Base-by-base conservation (phyloP, 2,888 invertebrate genomes). In the Idaea aversata region DNA sequence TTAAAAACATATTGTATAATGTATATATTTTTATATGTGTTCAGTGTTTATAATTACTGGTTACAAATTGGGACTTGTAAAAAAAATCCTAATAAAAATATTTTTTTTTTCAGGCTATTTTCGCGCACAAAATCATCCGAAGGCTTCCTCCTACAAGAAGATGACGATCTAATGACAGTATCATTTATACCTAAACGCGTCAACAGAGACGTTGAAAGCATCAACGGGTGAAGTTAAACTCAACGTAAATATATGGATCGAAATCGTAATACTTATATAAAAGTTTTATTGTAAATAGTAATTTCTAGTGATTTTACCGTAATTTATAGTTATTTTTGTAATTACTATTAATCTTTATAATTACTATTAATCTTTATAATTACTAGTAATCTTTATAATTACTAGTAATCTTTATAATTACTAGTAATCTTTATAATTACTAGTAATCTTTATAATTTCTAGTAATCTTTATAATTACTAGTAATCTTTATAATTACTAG, bases 121-220 rank as follows among this genome's bases (percentile, higher is more conserved):
- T 84, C 88, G 61, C 84, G 91, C 69, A 88, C 77, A 71, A 93
- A 93, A 63, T 74, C 85, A 15, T 84, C 74, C 7, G 89, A 90
- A 1, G 87, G 87, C 1, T 86, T 90, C 62, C 81, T 93, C 0
- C 71, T 93, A 34, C 90, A 88, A 78, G 91, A 91, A 61, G 93
- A 93, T 5, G 93, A 93, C 67, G 91, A 93, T 74, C 72, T 91
- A 69, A 84, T 93, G 78, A 87, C 90, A 0, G 92, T 93, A 66
- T 91, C 92, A 5, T 93, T 93, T 78, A 93, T 92, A 65, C 90
- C 91, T 0, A 93, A 93, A 72, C 74, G 86, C 47, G 82, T 83
- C 58, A 79, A 79, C 5, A 75, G 83, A 7, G 84, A 84, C 0
- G 75, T 79, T 62, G 74, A 85, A 4, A 85, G 85, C 63, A 68